Evolutionary conservation across 2,888 invertebrate species (phyloP), one percentile per base, ranked within the genome.

Genomic region (Phortica magna): DNA sequence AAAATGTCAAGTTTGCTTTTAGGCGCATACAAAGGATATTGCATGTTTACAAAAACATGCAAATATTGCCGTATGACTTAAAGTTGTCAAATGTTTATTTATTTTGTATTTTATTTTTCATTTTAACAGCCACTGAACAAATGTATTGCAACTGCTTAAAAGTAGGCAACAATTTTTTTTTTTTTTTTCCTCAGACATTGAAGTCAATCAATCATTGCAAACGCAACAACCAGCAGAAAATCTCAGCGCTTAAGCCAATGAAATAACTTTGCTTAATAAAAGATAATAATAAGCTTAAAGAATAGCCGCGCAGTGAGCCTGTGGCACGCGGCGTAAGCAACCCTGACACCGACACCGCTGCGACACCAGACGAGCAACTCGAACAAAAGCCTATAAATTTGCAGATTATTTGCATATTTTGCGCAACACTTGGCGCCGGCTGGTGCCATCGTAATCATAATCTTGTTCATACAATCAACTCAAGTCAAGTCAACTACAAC

Each of bases 341-440:
- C 39, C 48, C 68, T 7, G 9, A 68, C 19, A 9, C 68, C 17
- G 48, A 7, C 41, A 43, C 17, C 43, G 17, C 9, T 19, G 5
- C 14, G 31, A 31, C 31, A n/a, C 55, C n/a, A 55, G n/a, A 65
- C 42, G 17, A 17, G 12, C 14, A n/a, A 43, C 67, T 7, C 61
- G 61, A 42, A 59, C 41, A 79, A 85, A 86, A 83, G 86, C 86
- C 88, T 86, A 90, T 90, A 90, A 90, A 90, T 89, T 88, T 87
- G 81, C 88, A 88, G 88, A 90, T 90, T 88, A 90, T 90, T 89
- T 90, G 90, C 90, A 90, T 89, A 90, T 89, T 90, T 87, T 79
- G 80, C 74, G 76, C 79, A 70, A 82, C 80, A 78, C 65, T 81
- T 77, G 76, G 73, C 43, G 75, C 41, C 42, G 42, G 14, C 42